These are phyloP conservation scores for Stegana nigrithorax DNA, from an alignment of 2,888 invertebrate genomes.

Conservation along the genomic window DNA sequence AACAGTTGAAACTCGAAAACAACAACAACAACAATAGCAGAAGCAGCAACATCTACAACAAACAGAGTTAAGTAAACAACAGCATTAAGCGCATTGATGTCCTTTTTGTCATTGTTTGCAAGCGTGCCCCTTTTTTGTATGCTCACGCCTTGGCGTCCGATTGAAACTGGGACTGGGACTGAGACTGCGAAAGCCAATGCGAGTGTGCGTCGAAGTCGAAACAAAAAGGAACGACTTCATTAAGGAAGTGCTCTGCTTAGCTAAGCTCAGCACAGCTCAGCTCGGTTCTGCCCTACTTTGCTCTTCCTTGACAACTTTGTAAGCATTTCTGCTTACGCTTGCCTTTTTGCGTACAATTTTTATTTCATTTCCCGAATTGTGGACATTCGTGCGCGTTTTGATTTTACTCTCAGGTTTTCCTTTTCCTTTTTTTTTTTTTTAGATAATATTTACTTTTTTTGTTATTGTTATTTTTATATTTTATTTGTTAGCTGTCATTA, in stretches of 20 bases:
- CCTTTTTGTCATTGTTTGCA: constrained; percentile 24
- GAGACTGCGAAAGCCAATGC: neutral
- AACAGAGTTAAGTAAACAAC: constrained; percentile 51
- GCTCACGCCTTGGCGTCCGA: no score
- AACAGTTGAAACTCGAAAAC: constrained; percentile 24
- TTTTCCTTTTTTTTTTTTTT: neutral
- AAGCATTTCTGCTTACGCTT: constrained; percentile 15
- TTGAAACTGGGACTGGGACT: neutral
- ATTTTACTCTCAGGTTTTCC: constrained; percentile 6
- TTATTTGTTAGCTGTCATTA: constrained; percentile 12
- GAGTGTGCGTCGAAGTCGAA: neutral
- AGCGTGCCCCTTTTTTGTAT: constrained; percentile 8
- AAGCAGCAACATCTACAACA: constrained; percentile 38
- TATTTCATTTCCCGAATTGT: constrained; percentile 9
- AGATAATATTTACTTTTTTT: neutral
- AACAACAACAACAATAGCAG: neutral
- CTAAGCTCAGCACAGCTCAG: no score
- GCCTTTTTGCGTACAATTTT: constrained; percentile 28
- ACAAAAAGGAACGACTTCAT: constrained; percentile 40
- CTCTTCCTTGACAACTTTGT: neutral
- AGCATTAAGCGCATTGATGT: constrained; percentile 49
- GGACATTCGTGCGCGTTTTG: neutral
- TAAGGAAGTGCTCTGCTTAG: constrained; percentile 33
- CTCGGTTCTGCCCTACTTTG: neutral
- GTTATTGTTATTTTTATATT: constrained; percentile 21